phyloP scores from a whole-genome alignment of 2,113 vertebrate genomes.

The Nyctereutes procyonoides region DNA sequence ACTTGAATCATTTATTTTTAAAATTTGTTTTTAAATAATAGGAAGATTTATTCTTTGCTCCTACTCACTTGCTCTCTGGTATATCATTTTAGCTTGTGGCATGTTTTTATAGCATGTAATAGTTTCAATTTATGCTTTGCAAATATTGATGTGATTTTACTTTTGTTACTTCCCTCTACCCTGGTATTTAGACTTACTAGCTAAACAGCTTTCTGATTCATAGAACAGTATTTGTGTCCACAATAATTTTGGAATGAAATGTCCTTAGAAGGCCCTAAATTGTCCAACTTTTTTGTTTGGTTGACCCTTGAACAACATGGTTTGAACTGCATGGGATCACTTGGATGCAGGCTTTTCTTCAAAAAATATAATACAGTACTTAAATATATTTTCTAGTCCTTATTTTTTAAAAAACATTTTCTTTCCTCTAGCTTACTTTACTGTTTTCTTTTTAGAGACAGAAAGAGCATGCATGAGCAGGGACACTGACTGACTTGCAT shows the following conservation, averaged over 20 bases:
- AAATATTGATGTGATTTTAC: conserved; percentile 50
- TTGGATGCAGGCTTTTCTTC: neutral
- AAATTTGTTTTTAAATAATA: conserved; percentile 38
- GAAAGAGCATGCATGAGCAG: too few relatives aligned
- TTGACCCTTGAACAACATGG: neutral
- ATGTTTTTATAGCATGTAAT: conserved; percentile 46
- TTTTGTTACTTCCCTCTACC: neutral
- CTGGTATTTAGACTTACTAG: conserved; percentile 26
- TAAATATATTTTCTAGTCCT: neutral
- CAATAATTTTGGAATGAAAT: conserved; percentile 28
- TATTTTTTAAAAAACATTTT: neutral
- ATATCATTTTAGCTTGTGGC: conserved; percentile 9
- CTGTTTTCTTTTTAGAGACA: too few relatives aligned
- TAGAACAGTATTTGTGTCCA: conserved; percentile 2
- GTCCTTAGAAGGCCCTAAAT: neutral
- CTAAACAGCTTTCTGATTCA: conserved; percentile 43
- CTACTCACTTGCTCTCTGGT: neutral
- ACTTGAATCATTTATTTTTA: conserved; percentile 44
- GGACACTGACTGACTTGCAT: neutral
- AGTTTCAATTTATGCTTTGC: conserved; percentile 39
- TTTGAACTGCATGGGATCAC: neutral
- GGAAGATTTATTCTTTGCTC: conserved; percentile 15
- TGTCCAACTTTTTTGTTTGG: neutral
- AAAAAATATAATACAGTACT: neutral
- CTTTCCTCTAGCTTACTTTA: neutral